Percentiles rank a stretch among this genome's conserved stretches.
These are phyloP conservation scores for Pao palembangensis DNA, from an alignment of 2,113 vertebrate species.

Conservation along the genomic window DNA sequence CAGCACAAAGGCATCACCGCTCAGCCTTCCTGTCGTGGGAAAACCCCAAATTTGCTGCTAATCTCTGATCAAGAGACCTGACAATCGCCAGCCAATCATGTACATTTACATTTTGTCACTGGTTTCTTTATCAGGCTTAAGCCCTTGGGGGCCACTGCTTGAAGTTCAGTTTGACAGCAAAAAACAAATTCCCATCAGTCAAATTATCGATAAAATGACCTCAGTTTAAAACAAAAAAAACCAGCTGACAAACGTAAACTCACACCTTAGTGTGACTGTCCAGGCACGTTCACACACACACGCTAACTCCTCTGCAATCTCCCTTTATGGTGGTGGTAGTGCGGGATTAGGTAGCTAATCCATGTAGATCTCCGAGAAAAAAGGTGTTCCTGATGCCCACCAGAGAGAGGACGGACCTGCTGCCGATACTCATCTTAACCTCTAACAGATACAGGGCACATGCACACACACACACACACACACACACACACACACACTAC, in stretches of 20 bases:
- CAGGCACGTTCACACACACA: constrained; percentile 5
- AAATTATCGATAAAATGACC: constrained; percentile 26
- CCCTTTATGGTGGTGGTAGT: constrained; percentile 39
- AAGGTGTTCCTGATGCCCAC: constrained; percentile 55
- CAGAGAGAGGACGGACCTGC: constrained; percentile 52
- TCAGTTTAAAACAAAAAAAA: constrained; percentile 26
- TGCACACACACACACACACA: constrained; percentile 16
- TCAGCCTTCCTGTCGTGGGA: no score
- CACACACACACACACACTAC: constrained; percentile 19
- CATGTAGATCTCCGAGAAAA: constrained; percentile 56
- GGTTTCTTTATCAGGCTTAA: no score
- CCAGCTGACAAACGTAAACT: constrained; percentile 26
- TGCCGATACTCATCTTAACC: constrained; percentile 45
- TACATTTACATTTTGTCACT: background rate
- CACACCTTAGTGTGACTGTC: constrained; percentile 40
- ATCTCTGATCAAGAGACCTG: no score
- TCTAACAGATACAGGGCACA: constrained; percentile 18
- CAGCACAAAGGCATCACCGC: no score
- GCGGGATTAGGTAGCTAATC: constrained; percentile 68
- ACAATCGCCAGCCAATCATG: no score
- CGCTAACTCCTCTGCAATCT: constrained; percentile 39
- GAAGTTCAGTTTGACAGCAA: no score
- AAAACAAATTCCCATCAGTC: background rate
- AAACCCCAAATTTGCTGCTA: no score
- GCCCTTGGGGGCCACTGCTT: no score